phyloP scores from a whole-genome alignment of 2,888 invertebrate species.

The Napeogenes inachia region DNA sequence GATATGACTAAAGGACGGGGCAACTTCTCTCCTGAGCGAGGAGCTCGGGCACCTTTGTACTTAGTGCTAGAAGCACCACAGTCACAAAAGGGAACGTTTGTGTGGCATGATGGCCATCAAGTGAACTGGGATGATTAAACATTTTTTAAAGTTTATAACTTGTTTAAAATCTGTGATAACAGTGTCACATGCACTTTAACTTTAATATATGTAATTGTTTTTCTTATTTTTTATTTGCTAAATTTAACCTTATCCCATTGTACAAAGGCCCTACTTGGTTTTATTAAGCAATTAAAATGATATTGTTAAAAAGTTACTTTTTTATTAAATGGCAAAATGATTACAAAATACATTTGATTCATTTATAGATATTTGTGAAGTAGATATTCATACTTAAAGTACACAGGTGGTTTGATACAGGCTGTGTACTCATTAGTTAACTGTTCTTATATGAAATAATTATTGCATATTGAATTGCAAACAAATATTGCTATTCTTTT shows the following conservation, averaged over 20 bases:
- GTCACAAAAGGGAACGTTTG: slow-evolving; percentile 64
- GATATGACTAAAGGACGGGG: slow-evolving; percentile 74
- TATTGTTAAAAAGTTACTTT: neutral
- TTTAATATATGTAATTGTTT: slow-evolving; percentile 60
- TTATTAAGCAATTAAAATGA: neutral
- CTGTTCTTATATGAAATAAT: too few species aligned
- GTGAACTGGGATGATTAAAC: slow-evolving; percentile 73
- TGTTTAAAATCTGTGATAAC: slow-evolving; percentile 68
- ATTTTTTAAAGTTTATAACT: slow-evolving; percentile 51
- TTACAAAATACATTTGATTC: neutral
- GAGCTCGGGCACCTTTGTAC: slow-evolving; percentile 64
- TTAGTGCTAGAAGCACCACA: slow-evolving; percentile 68
- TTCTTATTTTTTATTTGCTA: slow-evolving; percentile 7
- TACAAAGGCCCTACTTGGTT: neutral
- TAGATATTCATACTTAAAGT: too few species aligned
- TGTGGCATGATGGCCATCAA: slow-evolving; percentile 72
- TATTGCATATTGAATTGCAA: too few species aligned
- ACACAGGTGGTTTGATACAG: too few species aligned
- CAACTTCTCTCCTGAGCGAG: slow-evolving; percentile 66
- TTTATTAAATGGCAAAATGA: slow-evolving; percentile 1
- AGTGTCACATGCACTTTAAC: slow-evolving; percentile 71
- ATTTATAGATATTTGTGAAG: too few species aligned
- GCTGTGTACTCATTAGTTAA: too few species aligned
- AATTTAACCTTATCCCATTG: slow-evolving; percentile 2
- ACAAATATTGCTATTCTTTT: too few species aligned